phyloP scores from a whole-genome alignment of 2,797 vertebrate genomes.

The Moxostoma hubbsi region DNA sequence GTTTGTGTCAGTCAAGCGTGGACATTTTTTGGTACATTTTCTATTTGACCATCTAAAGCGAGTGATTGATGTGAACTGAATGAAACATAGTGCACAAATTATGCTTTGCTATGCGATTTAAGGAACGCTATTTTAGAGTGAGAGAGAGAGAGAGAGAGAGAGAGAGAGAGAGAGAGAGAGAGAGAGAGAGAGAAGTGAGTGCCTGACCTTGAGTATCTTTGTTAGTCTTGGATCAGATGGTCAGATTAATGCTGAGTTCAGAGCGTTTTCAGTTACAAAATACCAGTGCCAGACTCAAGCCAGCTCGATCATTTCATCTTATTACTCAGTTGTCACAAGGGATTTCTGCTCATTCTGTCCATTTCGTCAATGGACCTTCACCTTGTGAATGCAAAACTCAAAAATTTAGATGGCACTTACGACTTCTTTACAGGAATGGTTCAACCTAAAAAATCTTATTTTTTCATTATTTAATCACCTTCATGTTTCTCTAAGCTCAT shows the following conservation, averaged over 20 bases:
- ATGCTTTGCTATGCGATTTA: conserved; percentile 43
- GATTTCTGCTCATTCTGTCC: neutral
- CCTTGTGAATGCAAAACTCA: conserved; percentile 14
- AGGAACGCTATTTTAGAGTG: conserved; percentile 39
- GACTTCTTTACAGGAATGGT: too few species aligned
- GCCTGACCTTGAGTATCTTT: conserved; percentile 44
- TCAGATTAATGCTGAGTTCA: conserved; percentile 57
- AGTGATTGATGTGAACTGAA: conserved; percentile 44
- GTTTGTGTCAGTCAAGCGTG: neutral
- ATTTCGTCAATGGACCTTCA: conserved; percentile 3
- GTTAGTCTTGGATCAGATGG: conserved; percentile 52
- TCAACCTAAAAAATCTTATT: too few species aligned
- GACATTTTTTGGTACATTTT: neutral
- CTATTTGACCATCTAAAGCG: conserved; percentile 18
- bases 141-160: too few species aligned
- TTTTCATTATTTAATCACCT: too few species aligned
- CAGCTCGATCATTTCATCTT: conserved; percentile 51
- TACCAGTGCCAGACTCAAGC: conserved; percentile 46
- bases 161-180: too few species aligned
- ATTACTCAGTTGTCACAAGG: conserved; percentile 48
- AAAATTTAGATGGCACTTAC: neutral
- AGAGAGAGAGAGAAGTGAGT: conserved; percentile 17
- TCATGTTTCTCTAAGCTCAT: too few species aligned
- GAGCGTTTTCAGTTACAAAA: conserved; percentile 50
- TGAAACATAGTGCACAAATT: conserved; percentile 43